Evolutionary conservation across 2,797 vertebrate genomes (phyloP).

Genomic region (Anguilla marmorata): DNA sequence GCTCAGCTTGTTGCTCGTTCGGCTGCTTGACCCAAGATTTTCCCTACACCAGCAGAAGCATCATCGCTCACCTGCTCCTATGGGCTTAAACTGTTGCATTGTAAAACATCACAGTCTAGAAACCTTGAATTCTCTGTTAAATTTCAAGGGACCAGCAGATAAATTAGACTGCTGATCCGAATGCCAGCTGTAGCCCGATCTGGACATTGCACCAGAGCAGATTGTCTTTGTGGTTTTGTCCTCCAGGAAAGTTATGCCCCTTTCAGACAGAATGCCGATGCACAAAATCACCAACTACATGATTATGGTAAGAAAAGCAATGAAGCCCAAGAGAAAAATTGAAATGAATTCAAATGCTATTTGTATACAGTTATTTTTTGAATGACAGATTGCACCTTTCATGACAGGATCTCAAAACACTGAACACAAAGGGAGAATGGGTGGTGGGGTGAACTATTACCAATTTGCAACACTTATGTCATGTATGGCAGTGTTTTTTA

Average conservation of each 20-base stretch:
- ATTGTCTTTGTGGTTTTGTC: too few relatives aligned
- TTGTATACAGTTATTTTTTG: background rate
- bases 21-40: background rate
- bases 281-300: too few relatives aligned
- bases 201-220: background rate
- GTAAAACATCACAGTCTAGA: background rate
- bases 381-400: background rate
- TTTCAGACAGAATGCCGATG: too few relatives aligned
- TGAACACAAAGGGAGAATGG: too few relatives aligned
- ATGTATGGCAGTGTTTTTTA: background rate
- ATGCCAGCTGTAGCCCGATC: background rate
- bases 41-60: background rate
- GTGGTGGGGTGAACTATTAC: background rate
- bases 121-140: background rate
- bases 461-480: background rate
- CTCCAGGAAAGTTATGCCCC: too few relatives aligned
- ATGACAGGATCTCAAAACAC: background rate
- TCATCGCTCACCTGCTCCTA: background rate
- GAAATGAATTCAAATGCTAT: too few relatives aligned
- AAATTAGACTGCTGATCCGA: background rate
- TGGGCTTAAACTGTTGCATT: background rate
- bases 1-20: background rate
- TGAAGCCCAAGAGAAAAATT: too few relatives aligned
- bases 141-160: background rate
- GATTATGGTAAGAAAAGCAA: too few relatives aligned